A percentile compares a stretch with the other conserved stretches of the same genome.
These are phyloP conservation scores for Morone chrysops DNA, from an alignment of 2,113 vertebrate genomes.

Conservation along the genomic window DNA sequence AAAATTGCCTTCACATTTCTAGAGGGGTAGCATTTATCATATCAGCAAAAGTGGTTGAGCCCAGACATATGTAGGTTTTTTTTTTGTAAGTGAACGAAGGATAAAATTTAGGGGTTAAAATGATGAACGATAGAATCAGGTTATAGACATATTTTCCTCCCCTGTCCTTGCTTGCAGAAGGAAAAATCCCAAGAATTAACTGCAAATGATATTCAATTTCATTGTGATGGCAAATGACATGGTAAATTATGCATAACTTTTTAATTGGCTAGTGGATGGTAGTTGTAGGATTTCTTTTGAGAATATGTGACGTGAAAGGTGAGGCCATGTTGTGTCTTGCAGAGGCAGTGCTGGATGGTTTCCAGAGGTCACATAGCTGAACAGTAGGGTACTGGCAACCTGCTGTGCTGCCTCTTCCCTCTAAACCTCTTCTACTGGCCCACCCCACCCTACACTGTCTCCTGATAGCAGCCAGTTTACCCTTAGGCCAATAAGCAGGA, in stretches of 20 bases:
- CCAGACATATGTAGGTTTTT: constrained; percentile 3
- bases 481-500: constrained; percentile 63
- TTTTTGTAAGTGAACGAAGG: not conserved
- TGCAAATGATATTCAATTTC: constrained; percentile 73
- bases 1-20: constrained; percentile 64
- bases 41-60: constrained; percentile 19
- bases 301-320: constrained; percentile 71
- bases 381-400: constrained; percentile 47
- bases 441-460: constrained; percentile 35
- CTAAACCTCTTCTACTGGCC: constrained; percentile 1
- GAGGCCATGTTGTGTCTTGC: constrained; percentile 65
- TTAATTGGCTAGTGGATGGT: constrained; percentile 80
- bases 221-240: constrained; percentile 76
- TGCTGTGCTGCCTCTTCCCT: constrained; percentile 53
- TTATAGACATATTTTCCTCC: constrained; percentile 11
- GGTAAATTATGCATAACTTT: constrained; percentile 85
- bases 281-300: constrained; percentile 66
- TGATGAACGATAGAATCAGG: constrained; percentile 39
- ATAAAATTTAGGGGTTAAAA: constrained; percentile 9
- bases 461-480: constrained; percentile 65
- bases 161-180: constrained; percentile 48
- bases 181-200: constrained; percentile 63
- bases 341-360: constrained; percentile 56
- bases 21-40: constrained; percentile 59
- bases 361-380: constrained; percentile 70